phyloP scores from a whole-genome alignment of 2,797 vertebrate genomes.

The Acrocephalus scirpaceus region DNA sequence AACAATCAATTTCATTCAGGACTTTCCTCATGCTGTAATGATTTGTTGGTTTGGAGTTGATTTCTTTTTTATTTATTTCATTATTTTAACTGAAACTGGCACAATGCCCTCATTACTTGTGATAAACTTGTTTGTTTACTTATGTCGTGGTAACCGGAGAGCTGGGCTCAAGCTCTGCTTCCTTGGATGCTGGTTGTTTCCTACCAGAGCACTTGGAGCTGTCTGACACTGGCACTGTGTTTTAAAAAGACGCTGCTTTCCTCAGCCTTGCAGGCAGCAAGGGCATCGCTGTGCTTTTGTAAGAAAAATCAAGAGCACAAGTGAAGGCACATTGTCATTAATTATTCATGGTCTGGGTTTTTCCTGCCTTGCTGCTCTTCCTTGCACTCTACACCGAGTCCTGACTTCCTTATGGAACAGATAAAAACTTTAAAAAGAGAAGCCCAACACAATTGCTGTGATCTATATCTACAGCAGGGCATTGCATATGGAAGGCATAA shows the following conservation, averaged over 20 bases:
- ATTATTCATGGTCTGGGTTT: not conserved
- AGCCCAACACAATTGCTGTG: not conserved
- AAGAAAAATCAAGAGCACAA: not conserved
- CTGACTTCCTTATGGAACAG: not conserved
- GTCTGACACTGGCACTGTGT: not conserved
- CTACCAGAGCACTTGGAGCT: not conserved
- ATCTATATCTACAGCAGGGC: not conserved
- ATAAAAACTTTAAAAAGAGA: not conserved
- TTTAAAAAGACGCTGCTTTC: not conserved
- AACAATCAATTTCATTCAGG: slow-evolving; percentile 39
- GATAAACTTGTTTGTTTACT: slow-evolving; percentile 57
- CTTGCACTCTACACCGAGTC: not conserved
- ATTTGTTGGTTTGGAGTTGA: not conserved
- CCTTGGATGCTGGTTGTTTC: not conserved
- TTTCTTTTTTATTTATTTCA: not conserved
- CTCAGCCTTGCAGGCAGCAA: not conserved
- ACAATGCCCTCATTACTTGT: not conserved
- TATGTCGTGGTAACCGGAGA: not conserved
- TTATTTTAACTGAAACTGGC: slow-evolving; percentile 48
- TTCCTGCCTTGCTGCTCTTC: not conserved
- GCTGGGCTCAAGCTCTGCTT: not conserved
- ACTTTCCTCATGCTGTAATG: slow-evolving; percentile 1
- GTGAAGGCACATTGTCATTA: not conserved
- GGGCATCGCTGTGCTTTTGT: not conserved
- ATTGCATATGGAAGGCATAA: slow-evolving; percentile 44